Base-by-base conservation (phyloP, 2,888 invertebrate species). In the Mythimna pallens region DNA sequence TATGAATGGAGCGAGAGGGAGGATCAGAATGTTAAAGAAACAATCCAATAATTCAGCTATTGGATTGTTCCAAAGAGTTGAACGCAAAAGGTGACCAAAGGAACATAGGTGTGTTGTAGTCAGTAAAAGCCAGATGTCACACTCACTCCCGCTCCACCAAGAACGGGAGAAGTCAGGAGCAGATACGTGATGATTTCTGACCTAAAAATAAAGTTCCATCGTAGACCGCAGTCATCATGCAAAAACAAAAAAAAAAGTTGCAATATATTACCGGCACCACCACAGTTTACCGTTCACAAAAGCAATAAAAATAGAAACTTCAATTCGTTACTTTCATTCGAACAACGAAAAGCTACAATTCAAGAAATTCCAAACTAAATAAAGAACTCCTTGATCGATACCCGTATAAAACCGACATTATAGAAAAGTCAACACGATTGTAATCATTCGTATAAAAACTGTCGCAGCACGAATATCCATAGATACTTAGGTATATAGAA, bases 361-460 rank as follows among this genome's bases (percentile, higher is more conserved):
- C 25, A 71, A 64, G 30, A 65, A 76, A 40, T n/a, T 54, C 22
- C 54, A 47, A 52, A 50, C 30, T 3, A 22, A 55, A 64, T 30
- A 58, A 74, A 65, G n/a, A 59, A 55, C 36, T 14, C 22, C n/a
- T 22, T 76, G 55, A 25, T 71, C 71, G 77, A 79, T 70, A 63
- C 52, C 17, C 52, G 77, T 57, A 54, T 65, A 62, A 65, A 81
- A 20, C 22, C 1, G 30, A 36, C 82, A 67, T 76, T 82, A 57
- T 68, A 74, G 66, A 78, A 82, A 82, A 82, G 82, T 80, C 82
- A 72, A 68, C 65, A 34, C 17, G 80, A 80, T 80, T 58, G 52
- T 25, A n/a, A 78, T 78, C 82, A 57, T 1, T 55, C 59, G 40
- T 57, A 73, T 70, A 78, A 68, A 72, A 65, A 73, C 82, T 63